phyloP scores from a whole-genome alignment of 2,888 invertebrate species.

The Celastrina argiolus region DNA sequence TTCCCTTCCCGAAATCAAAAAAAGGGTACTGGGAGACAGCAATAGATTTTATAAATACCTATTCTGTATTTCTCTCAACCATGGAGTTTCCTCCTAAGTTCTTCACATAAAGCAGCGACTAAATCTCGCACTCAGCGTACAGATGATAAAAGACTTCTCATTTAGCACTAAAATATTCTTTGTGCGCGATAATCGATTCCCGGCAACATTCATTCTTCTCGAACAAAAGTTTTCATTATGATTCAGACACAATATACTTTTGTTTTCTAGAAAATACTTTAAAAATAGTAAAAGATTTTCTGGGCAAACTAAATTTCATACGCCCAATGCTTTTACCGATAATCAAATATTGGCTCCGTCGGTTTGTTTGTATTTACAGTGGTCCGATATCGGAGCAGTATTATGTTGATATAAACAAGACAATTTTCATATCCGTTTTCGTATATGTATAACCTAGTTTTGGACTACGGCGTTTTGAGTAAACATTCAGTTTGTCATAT shows the following conservation, averaged over 20 bases:
- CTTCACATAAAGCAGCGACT: no score
- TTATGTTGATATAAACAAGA: slow-evolving; percentile 26
- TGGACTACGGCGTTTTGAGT: no score
- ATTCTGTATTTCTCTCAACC: no score
- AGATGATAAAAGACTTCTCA: background rate
- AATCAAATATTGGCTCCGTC: slow-evolving; percentile 36
- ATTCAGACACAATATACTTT: slow-evolving; percentile 3
- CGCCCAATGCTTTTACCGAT: slow-evolving; percentile 27
- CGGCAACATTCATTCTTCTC: background rate
- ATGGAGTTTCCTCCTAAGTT: no score
- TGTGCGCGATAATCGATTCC: background rate
- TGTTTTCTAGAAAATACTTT: slow-evolving; percentile 13
- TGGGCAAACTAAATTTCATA: slow-evolving; percentile 20
- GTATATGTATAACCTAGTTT: background rate
- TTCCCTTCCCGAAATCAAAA: no score
- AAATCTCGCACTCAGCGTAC: no score
- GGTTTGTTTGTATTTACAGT: slow-evolving; percentile 37
- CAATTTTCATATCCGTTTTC: slow-evolving; percentile 13
- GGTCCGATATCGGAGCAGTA: slow-evolving; percentile 36
- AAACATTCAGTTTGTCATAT: no score
- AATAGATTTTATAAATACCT: no score
- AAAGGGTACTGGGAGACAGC: no score
- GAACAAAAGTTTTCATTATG: background rate
- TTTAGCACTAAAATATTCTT: background rate
- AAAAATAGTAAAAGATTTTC: slow-evolving; percentile 8